These are phyloP conservation scores for Zaprionus camerounensis DNA, from an alignment of 1,140 invertebrate genomes.

Conservation along the genomic window DNA sequence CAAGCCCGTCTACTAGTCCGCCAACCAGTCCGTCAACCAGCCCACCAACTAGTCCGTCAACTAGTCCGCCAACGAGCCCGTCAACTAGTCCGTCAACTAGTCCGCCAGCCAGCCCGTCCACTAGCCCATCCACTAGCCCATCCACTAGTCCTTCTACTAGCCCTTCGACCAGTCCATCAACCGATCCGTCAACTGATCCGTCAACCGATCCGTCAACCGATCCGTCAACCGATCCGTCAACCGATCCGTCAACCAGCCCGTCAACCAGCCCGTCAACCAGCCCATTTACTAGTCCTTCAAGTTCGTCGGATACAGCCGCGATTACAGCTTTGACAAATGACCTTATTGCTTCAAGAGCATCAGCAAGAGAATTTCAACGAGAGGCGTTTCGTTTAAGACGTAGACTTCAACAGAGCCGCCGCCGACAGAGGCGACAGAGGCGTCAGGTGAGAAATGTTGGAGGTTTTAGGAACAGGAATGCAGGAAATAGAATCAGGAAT, in stretches of 20 bases:
- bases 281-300: neutral
- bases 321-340: neutral
- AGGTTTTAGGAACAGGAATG: too few relatives aligned
- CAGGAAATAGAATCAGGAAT: too few relatives aligned
- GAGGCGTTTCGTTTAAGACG: too few relatives aligned
- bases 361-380: neutral
- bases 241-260: neutral
- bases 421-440: too few relatives aligned
- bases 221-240: neutral
- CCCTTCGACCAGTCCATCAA: neutral
- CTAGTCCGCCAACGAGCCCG: neutral
- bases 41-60: neutral
- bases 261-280: neutral
- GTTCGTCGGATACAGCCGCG: neutral
- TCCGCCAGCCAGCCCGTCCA: neutral
- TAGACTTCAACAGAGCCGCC: too few relatives aligned
- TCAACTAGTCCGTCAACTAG: neutral
- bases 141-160: neutral
- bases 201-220: neutral
- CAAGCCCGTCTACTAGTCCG: too few relatives aligned
- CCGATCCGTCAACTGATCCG: neutral
- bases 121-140: neutral
- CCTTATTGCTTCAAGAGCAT: neutral
- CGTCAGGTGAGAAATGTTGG: too few relatives aligned
- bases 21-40: neutral